Evolutionary conservation across 2,797 vertebrate species (phyloP), one percentile per base, ranked within the genome.

Genomic region (Hippoglossus hippoglossus): DNA sequence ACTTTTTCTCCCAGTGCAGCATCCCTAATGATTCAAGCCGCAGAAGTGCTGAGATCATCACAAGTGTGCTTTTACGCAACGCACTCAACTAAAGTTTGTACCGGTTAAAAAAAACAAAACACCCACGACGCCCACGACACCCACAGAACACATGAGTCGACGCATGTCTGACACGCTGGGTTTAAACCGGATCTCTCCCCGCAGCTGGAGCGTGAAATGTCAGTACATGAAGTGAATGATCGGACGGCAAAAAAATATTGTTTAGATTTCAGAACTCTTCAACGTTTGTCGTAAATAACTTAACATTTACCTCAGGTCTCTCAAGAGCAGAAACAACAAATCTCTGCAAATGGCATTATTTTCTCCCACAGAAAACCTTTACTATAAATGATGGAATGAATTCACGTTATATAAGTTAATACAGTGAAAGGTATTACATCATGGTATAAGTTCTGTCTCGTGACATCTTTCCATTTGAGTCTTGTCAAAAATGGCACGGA

Each of bases 31-130:
- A 89, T 83, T 91, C 87, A 87, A 85, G 76, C 79, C 77, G 65
- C 64, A 83, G 60, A 89, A 91, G 89, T 91, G 87, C 87, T 87
- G 74, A 80, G 80, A 83, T 89, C 89, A 91, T 91, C 87, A 87
- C 68, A 84, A 90, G 85, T 83, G 83, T 61, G 71, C 72, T 77
- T 80, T 86, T 78, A 83, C 64, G 83, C 63, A 87, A 87, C 55
- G 49, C 82, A 85, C 83, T 85, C 66, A 66, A 73, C 70, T 72
- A 59, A 74, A 80, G 62, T 71, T 77, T 74, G 28, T 31, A 31
- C 7, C 28, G 28, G 28, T 31, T 31, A 31, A 8, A 31, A 31
- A 31, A 26, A 16, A 16, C 70, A 75, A 71, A 62, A 75, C 74
- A 53, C 79, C 71, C 81, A 73, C 73, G 56, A 79, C 78, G 56